Evolutionary conservation across 2,888 invertebrate genomes (phyloP).

Genomic region (Serrognathus titanus): DNA sequence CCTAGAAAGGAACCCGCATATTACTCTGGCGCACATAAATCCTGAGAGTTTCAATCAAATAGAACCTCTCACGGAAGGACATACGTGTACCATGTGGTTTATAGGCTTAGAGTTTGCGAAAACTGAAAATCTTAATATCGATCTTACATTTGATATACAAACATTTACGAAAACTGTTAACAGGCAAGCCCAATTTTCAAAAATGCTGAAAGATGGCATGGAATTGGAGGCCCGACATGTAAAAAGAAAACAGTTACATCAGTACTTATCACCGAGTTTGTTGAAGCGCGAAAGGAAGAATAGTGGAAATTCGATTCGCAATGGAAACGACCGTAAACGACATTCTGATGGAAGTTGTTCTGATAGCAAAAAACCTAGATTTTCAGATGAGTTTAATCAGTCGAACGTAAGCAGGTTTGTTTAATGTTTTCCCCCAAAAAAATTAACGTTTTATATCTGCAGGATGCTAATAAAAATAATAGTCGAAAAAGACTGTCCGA

Average conservation of each 20-base stretch:
- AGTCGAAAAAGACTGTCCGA: conserved; percentile 36
- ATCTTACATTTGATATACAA: conserved; percentile 90
- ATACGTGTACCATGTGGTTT: conserved; percentile 91
- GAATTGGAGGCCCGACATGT: conserved; percentile 84
- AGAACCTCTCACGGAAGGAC: conserved; percentile 48
- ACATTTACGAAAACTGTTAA: conserved; percentile 86
- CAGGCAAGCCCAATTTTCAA: conserved; percentile 68
- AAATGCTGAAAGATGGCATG: conserved; percentile 72
- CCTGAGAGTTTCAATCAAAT: conserved; percentile 77
- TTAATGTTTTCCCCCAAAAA: neutral
- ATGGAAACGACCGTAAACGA: conserved; percentile 28
- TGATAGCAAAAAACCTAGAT: conserved; percentile 28
- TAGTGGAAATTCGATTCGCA: conserved; percentile 40
- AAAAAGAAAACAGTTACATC: conserved; percentile 71
- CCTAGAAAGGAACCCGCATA: conserved; percentile 87
- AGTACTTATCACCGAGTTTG: conserved; percentile 68
- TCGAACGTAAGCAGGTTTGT: neutral
- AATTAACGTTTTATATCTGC: conserved; percentile 2
- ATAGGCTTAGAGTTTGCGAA: conserved; percentile 93
- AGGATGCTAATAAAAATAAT: conserved; percentile 5
- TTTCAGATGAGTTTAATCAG: conserved; percentile 20
- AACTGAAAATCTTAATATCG: conserved; percentile 83
- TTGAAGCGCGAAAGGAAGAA: conserved; percentile 70
- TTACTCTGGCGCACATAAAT: conserved; percentile 92
- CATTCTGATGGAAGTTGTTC: conserved; percentile 25